These are phyloP conservation scores for Sipha maydis DNA, from an alignment of 2,888 invertebrate genomes.

Conservation along the genomic window DNA sequence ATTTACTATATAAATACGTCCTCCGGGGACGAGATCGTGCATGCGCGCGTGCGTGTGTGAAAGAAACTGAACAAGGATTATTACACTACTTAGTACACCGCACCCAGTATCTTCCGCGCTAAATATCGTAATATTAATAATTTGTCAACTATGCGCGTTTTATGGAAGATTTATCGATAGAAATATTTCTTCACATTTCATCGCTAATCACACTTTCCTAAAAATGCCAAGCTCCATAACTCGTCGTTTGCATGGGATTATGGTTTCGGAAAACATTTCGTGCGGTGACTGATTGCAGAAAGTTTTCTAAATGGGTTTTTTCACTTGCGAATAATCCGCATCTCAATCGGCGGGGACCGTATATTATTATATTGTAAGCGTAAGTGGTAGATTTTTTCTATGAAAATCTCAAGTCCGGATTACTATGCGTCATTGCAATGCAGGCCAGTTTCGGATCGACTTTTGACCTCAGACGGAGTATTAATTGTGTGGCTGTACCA, in stretches of 20 bases:
- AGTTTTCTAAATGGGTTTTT: conserved; percentile 10
- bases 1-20: background rate
- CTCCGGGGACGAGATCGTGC: background rate
- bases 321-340: background rate
- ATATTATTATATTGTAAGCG: background rate
- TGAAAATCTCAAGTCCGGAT: background rate
- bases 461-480: background rate
- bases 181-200: background rate
- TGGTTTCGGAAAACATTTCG: conserved; percentile 12
- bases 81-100: too few species aligned
- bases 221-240: background rate
- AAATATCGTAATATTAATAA: conserved; percentile 18
- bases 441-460: conserved; percentile 23
- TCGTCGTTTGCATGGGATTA: conserved; percentile 46
- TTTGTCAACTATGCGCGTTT: background rate
- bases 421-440: background rate
- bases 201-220: conserved; percentile 2
- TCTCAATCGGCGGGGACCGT: background rate
- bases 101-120: background rate
- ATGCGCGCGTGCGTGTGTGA: background rate
- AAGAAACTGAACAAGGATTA: conserved; percentile 4
- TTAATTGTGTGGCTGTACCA: background rate
- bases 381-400: background rate
- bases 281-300: conserved; percentile 46
- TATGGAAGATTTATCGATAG: conserved; percentile 15